A percentile compares a stretch with the other conserved stretches of the same genome.
Conservation (phyloP, 2,888 invertebrate species). For the Flexamia atlantica region DNA sequence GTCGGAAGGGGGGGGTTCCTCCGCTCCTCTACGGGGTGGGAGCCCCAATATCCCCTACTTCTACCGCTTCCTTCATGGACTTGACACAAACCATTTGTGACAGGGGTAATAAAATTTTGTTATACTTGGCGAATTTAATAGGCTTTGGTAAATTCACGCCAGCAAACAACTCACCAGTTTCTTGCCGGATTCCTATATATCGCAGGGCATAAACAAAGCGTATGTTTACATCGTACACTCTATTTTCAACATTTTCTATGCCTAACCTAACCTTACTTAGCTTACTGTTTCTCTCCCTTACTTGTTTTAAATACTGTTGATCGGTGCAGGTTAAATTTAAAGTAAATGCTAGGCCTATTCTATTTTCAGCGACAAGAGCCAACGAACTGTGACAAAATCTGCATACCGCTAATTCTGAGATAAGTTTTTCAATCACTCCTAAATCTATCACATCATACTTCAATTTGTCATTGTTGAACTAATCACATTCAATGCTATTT, state of each 20-base stretch:
- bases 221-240: background rate
- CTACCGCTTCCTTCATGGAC: slow-evolving; percentile 2
- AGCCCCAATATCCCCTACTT: too few species aligned
- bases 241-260: slow-evolving; percentile 13
- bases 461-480: slow-evolving; percentile 11
- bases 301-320: background rate
- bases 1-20: too few species aligned
- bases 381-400: slow-evolving; percentile 14
- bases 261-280: slow-evolving; percentile 20
- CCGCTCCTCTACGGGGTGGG: too few species aligned
- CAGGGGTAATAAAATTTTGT: slow-evolving; percentile 15
- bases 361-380: background rate
- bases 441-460: slow-evolving; percentile 44
- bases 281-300: slow-evolving; percentile 1
- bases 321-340: slow-evolving; percentile 20
- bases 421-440: slow-evolving; percentile 1
- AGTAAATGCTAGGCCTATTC: slow-evolving; percentile 23
- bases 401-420: slow-evolving; percentile 33
- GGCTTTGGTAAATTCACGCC: background rate
- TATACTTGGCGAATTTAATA: background rate
- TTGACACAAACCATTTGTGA: slow-evolving; percentile 7
- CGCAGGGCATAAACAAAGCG: background rate
- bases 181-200: background rate
- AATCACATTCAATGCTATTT: background rate
- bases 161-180: background rate